Evolutionary conservation across 2,113 vertebrate genomes (phyloP).

Genomic region (Apistogramma diplotaenia): DNA sequence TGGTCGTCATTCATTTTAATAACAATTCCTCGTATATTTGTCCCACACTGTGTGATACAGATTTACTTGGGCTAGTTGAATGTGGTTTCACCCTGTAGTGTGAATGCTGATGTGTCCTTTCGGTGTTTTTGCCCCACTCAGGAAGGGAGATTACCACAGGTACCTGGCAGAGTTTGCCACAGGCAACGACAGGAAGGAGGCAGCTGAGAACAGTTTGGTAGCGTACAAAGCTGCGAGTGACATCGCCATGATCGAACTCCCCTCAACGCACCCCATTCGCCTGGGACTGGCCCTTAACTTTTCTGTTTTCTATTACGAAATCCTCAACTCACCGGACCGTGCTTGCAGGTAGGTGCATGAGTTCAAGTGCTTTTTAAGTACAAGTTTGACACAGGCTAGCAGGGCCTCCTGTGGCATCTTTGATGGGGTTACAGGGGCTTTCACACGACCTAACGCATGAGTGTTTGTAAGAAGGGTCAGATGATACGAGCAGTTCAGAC

Average conservation of each 20-base stretch:
- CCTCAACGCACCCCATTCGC: slow-evolving; percentile 94
- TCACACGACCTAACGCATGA: background rate
- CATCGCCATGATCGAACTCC: slow-evolving; percentile 95
- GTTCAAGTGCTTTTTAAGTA: fast-evolving
- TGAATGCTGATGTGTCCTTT: background rate
- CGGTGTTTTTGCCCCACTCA: slow-evolving; percentile 48
- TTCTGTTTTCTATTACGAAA: slow-evolving; percentile 99
- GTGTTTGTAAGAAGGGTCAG: background rate
- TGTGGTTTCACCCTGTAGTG: background rate
- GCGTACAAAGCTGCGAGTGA: slow-evolving; percentile 98
- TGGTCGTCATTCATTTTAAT: background rate
- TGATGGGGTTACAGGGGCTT: background rate
- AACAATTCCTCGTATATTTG: background rate
- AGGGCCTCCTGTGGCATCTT: background rate
- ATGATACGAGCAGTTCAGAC: background rate
- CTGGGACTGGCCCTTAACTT: slow-evolving; percentile 97
- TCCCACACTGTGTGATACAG: background rate
- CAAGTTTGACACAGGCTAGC: background rate
- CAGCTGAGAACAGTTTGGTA: slow-evolving; percentile 95
- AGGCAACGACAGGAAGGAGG: slow-evolving; percentile 97
- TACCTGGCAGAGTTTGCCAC: slow-evolving; percentile 98
- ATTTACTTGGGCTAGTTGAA: background rate
- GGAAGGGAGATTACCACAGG: slow-evolving; percentile 99
- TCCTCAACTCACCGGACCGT: slow-evolving; percentile 98
- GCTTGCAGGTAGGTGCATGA: slow-evolving; percentile 85